Evolutionary conservation across 2,888 invertebrate genomes (phyloP), one percentile per base, ranked within the genome.

Genomic region (Metopia argyrocephala): DNA sequence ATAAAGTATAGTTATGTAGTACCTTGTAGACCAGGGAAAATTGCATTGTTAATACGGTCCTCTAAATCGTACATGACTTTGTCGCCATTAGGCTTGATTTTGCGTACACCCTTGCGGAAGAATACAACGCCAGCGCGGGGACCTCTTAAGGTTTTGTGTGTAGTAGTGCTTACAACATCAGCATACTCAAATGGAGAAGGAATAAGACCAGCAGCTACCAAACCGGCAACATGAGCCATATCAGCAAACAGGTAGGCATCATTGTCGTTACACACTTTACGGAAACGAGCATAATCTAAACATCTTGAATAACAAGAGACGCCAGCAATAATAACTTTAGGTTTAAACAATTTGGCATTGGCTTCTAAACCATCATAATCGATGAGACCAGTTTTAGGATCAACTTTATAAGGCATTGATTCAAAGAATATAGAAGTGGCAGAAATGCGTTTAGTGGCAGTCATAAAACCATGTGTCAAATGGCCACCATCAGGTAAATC

Each of bases 401-500:
- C 91, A 23, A 97, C 95, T 91, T 97, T 98, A 90, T 99, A 99
- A 0, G 98, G 98, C 96, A 98, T 96, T 76, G 98, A 98, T 92
- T 99, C 98, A 89, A 99, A 99, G 92, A 97, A 99, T 80, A 98
- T 95, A 0, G 98, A 98, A 0, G 98, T 98, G 6, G 98, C 98
- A 0, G 98, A 99, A 78, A 99, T 96, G 91, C 96, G 96, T 90
- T 97, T 98, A 7, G 92, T 94, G 6, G 94, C 92, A 0, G 98
- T 98, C 92, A 96, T 96, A 91, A 98, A 98, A 27, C 95, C 95
- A 85, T 97, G 97, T 5, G 97, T 97, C 82, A 97, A 93, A 91
- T 99, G 99, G 0, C 99, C 99, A 84, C 99, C 99, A 89, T 99
- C 98, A 1, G 98, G 98, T 76, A 99, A 92, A 91, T 99, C 98